Conservation (phyloP, 2,797 vertebrate genomes). For the Dryobates pubescens region DNA sequence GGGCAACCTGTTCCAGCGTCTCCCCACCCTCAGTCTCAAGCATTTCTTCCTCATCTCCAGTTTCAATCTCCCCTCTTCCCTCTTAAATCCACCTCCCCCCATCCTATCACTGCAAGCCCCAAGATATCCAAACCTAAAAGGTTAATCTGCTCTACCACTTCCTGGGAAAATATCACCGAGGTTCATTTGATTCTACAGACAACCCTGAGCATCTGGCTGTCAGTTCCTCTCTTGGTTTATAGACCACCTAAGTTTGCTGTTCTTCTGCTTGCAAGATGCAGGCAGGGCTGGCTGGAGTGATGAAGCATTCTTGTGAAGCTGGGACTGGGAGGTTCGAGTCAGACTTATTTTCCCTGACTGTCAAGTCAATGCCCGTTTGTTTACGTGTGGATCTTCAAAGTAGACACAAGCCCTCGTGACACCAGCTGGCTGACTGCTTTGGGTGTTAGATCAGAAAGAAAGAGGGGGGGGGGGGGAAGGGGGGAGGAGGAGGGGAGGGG, state of each 20-base stretch:
- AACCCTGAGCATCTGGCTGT: neutral
- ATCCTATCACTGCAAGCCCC: no score
- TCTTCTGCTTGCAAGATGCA: neutral
- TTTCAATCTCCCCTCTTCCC: no score
- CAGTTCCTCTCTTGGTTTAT: neutral
- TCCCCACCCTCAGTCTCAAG: no score
- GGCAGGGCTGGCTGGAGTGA: slow-evolving; percentile 12
- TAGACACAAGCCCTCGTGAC: neutral
- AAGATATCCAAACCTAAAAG: neutral
- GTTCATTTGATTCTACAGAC: neutral
- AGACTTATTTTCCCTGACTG: neutral
- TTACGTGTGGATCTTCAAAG: neutral
- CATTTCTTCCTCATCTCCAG: no score
- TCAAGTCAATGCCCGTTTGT: neutral
- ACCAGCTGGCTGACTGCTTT: neutral
- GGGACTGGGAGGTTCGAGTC: neutral
- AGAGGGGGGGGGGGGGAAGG: neutral
- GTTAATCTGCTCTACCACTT: neutral
- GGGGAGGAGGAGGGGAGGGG: no score
- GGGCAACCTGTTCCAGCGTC: no score
- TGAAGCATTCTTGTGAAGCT: slow-evolving; percentile 21
- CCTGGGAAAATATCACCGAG: neutral
- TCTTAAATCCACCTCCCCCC: no score
- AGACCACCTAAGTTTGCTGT: neutral
- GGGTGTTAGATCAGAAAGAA: neutral